These are phyloP conservation scores for Drosophila kohkoa DNA, from an alignment of 1,140 invertebrate genomes.

Conservation along the genomic window DNA sequence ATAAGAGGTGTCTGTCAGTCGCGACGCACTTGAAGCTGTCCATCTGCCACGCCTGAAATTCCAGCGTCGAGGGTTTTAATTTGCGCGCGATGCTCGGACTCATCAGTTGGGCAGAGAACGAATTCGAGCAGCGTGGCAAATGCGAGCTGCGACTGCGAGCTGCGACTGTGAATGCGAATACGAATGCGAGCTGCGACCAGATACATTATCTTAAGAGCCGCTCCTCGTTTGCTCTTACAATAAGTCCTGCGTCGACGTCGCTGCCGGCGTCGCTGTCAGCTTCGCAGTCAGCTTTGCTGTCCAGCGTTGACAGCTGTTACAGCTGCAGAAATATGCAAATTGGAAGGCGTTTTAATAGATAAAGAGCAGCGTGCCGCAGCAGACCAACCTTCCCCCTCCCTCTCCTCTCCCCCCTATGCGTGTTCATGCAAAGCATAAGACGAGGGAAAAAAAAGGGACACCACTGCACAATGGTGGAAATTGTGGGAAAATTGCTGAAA, in stretches of 20 bases:
- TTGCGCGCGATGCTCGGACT: slow-evolving; percentile 55
- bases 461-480: slow-evolving; percentile 64
- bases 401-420: background rate
- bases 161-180: background rate
- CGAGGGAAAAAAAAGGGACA: slow-evolving; percentile 65
- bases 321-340: slow-evolving; percentile 83
- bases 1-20: background rate
- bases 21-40: too few relatives aligned
- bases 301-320: slow-evolving; percentile 80
- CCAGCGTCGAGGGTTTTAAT: slow-evolving; percentile 61
- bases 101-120: slow-evolving; percentile 36
- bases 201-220: slow-evolving; percentile 72
- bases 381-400: background rate
- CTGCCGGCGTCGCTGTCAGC: slow-evolving; percentile 23
- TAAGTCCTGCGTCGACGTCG: slow-evolving; percentile 57
- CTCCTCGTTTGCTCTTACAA: slow-evolving; percentile 58
- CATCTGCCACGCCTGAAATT: background rate
- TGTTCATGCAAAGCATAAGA: slow-evolving; percentile 65
- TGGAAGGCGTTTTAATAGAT: slow-evolving; percentile 82
- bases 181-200: slow-evolving; percentile 3
- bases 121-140: too few relatives aligned
- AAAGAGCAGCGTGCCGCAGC: slow-evolving; percentile 73
- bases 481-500: slow-evolving; percentile 45
- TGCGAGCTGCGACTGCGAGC: background rate
- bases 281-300: slow-evolving; percentile 39